These are phyloP conservation scores for Microhierax caerulescens DNA, from an alignment of 2,797 vertebrate genomes.

Conservation along the genomic window DNA sequence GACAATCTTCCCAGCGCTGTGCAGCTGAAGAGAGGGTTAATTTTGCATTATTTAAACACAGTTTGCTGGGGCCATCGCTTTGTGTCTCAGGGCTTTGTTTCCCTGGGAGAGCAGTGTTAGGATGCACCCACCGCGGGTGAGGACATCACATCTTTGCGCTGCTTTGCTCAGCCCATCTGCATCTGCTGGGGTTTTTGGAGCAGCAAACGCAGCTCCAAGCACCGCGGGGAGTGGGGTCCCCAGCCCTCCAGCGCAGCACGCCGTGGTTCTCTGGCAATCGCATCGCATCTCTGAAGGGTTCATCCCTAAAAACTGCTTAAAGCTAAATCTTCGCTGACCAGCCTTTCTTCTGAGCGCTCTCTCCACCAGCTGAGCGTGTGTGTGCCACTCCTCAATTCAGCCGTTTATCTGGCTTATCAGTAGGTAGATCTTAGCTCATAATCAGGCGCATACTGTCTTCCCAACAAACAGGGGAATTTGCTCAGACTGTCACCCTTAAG, in stretches of 20 bases:
- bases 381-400: background rate
- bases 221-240: background rate
- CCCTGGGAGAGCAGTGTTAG: background rate
- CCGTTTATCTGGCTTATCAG: background rate
- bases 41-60: background rate
- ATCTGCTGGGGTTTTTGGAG: fast-evolving
- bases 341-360: background rate
- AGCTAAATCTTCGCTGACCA: background rate
- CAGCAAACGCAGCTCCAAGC: background rate
- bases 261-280: background rate
- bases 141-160: background rate
- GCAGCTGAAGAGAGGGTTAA: background rate
- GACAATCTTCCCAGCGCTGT: background rate
- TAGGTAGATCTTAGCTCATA: background rate
- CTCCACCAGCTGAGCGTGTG: background rate
- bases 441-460: background rate
- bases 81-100: background rate
- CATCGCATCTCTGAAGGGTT: background rate
- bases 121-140: background rate
- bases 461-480: background rate
- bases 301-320: background rate
- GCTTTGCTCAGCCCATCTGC: background rate
- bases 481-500: background rate
- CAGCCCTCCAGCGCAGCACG: background rate
- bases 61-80: background rate